Evolutionary conservation across 2,888 invertebrate species (phyloP).

Genomic region (Sepiola atlantica): DNA sequence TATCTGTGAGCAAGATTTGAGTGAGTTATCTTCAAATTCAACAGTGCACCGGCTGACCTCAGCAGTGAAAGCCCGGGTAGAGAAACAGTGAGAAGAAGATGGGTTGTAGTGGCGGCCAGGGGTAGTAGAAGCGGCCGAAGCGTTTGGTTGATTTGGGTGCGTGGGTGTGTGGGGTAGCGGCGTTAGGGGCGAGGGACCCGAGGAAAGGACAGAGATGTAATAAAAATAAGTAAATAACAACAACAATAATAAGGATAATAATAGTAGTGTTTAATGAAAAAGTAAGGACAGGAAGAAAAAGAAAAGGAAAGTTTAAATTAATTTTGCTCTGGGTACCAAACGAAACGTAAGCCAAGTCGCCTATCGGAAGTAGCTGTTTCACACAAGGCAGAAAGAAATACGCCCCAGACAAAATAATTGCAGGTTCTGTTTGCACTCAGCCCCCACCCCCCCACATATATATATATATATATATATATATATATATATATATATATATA

Average conservation of each 20-base stretch:
- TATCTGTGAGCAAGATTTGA: neutral
- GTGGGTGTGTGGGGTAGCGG: neutral
- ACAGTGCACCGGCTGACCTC: neutral
- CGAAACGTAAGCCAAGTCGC: neutral
- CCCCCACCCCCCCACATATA: neutral
- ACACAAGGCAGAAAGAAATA: slow-evolving; percentile 14
- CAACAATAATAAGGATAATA: too few species aligned
- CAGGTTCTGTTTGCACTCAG: neutral
- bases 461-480: neutral
- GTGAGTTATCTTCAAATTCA: neutral
- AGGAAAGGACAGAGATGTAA: neutral
- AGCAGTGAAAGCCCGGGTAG: neutral
- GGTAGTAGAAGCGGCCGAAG: neutral
- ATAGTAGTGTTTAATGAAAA: too few species aligned
- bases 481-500: neutral
- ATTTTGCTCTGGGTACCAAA: neutral
- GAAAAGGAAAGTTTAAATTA: neutral
- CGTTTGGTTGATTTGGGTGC: neutral
- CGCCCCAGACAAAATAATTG: neutral
- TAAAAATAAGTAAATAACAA: neutral
- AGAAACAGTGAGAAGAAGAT: neutral
- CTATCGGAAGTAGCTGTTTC: neutral
- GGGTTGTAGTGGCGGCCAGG: too few species aligned
- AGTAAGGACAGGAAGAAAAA: neutral
- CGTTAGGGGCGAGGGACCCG: neutral